Conservation (phyloP, 2,113 vertebrate genomes). For the Rhea americana region DNA sequence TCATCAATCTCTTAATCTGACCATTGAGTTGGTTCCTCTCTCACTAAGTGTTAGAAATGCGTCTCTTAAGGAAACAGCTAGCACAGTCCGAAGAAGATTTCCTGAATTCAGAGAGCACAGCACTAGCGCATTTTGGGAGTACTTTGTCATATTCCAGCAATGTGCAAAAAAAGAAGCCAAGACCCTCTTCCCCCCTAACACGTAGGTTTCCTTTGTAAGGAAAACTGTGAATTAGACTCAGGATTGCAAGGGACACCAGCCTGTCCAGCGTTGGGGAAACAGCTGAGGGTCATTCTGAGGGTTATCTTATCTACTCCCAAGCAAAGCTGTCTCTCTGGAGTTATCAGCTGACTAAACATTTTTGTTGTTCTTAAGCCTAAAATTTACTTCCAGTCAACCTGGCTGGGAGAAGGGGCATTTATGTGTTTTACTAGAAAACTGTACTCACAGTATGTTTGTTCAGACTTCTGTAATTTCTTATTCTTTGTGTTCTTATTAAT, state of each 20-base stretch:
- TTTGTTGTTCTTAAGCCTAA: background rate
- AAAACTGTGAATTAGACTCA: background rate
- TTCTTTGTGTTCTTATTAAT: background rate
- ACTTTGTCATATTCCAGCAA: background rate
- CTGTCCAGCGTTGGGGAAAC: background rate
- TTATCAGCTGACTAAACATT: background rate
- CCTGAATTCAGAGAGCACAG: background rate
- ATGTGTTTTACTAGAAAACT: background rate
- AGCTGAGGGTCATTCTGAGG: background rate
- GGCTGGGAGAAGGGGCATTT: background rate
- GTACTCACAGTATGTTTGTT: background rate
- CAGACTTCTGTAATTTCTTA: background rate
- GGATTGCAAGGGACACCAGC: fast-evolving
- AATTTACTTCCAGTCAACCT: background rate
- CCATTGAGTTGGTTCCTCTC: background rate
- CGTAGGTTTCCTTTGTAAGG: background rate
- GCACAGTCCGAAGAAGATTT: background rate
- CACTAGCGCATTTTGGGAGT: background rate
- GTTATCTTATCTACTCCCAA: background rate
- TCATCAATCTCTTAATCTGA: background rate
- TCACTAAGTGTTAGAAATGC: background rate
- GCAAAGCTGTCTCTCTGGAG: background rate
- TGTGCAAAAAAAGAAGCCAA: fast-evolving
- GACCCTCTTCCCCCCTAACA: background rate
- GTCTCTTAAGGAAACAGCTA: background rate